These are phyloP conservation scores for Gambusia affinis DNA, from an alignment of 2,113 vertebrate species.

Conservation along the genomic window DNA sequence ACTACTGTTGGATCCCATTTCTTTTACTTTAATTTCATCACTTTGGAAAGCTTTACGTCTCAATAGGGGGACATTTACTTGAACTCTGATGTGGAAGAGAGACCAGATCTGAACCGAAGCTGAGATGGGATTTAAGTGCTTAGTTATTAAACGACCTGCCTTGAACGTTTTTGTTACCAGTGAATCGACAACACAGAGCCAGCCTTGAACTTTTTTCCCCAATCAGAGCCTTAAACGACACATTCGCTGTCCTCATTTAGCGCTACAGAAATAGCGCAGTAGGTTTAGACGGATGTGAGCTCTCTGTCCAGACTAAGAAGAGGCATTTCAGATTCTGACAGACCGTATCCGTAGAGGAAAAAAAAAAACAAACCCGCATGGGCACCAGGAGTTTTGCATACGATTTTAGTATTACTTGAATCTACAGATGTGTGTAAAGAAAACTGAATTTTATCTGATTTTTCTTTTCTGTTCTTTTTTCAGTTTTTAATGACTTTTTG, in stretches of 20 bases:
- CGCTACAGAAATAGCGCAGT: constrained; percentile 45
- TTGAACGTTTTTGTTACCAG: constrained; percentile 52
- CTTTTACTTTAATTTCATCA: constrained; percentile 7
- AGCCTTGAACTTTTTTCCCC: constrained; percentile 34
- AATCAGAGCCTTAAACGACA: constrained; percentile 62
- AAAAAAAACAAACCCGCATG: constrained; percentile 6
- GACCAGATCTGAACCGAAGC: not conserved
- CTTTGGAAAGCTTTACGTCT: not conserved
- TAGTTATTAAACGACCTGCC: constrained; percentile 42
- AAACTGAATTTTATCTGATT: constrained; percentile 41
- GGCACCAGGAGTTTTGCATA: constrained; percentile 51
- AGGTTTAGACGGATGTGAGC: constrained; percentile 9
- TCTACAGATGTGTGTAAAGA: constrained; percentile 44
- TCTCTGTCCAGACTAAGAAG: constrained; percentile 21
- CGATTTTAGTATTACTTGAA: constrained; percentile 80
- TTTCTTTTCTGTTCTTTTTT: constrained; percentile 28
- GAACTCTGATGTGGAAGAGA: not conserved
- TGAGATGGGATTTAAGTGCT: not conserved
- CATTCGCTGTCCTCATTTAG: constrained; percentile 31
- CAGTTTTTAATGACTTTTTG: constrained; percentile 67
- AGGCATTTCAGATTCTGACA: not conserved
- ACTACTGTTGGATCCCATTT: not conserved
- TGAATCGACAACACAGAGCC: constrained; percentile 20
- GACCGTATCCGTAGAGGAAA: constrained; percentile 23
- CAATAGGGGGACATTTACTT: not conserved